Conservation (phyloP, 2,888 invertebrate species). For the Agelastica alni region DNA sequence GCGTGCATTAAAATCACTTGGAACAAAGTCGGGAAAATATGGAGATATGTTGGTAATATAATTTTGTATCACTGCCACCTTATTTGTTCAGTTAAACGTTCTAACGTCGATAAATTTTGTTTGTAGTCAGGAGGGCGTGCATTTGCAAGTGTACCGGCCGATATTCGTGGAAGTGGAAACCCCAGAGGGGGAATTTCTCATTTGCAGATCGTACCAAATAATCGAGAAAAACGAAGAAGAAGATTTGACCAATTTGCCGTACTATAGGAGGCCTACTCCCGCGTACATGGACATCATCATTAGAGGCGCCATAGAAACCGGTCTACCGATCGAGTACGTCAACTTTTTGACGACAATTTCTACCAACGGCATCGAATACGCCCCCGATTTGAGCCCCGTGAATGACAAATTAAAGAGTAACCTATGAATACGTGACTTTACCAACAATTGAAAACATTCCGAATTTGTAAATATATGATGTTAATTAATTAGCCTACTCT, state of each 20-base stretch:
- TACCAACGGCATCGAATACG: slow-evolving; percentile 65
- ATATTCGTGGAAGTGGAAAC: slow-evolving; percentile 65
- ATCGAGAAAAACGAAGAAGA: slow-evolving; percentile 62
- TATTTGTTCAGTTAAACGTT: too few relatives aligned
- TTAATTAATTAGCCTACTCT: too few relatives aligned
- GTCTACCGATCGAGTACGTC: slow-evolving; percentile 75
- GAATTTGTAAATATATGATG: too few relatives aligned
- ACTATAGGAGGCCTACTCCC: slow-evolving; percentile 73
- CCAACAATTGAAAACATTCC: too few relatives aligned
- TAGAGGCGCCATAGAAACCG: slow-evolving; percentile 74
- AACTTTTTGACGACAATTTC: slow-evolving; percentile 67
- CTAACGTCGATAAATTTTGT: not conserved
- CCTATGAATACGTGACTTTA: too few relatives aligned
- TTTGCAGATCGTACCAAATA: slow-evolving; percentile 75
- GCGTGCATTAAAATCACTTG: too few relatives aligned
- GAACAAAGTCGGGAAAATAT: too few relatives aligned
- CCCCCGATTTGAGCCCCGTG: slow-evolving; percentile 40
- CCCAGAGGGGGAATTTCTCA: slow-evolving; percentile 57
- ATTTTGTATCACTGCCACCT: too few relatives aligned
- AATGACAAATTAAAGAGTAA: too few relatives aligned
- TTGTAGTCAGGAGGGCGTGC: slow-evolving; percentile 75
- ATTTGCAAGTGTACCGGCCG: slow-evolving; percentile 70
- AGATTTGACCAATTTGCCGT: slow-evolving; percentile 59
- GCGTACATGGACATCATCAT: slow-evolving; percentile 74
- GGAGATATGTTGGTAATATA: too few relatives aligned